Base-by-base conservation (phyloP, 2,113 vertebrate species). In the Stegastes partitus region DNA sequence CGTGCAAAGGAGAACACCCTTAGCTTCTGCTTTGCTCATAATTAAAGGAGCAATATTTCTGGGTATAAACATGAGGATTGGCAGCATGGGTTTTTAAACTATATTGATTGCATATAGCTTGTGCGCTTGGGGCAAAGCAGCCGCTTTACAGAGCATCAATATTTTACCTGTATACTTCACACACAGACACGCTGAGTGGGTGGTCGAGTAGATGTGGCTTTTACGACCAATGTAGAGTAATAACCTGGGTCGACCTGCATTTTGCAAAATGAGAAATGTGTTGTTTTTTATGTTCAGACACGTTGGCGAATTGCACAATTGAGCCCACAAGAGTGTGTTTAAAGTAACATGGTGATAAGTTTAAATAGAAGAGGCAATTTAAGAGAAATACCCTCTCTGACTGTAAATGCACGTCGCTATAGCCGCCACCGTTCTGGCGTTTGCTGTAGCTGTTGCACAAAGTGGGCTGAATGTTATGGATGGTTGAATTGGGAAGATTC, bases 21-120 rank as follows among this genome's bases (percentile, higher is more conserved):
- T 5, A 68, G 85, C 74, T 80, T 56, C 53, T 79, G 75, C 31
- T 77, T 73, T 54, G 71, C 82, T 57, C 54, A 75, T 90, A 90
- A 92, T 90, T 87, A 91, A 89, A 44, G 22, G 37, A 68, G 77
- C 81, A 57, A 81, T 86, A 84, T 85, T 81, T 91, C 83, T 86
- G 59, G 86, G 69, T 89, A 84, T 84, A 81, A 88, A 89, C 83
- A 75, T 59, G 71, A 77, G 64, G 64, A 87, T 88, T 87, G 69
- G 76, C 83, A 88, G 69, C 74, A 16, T 54, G 59, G 71, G 55
- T 76, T 88, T 91, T 86, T 62, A 87, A 89, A 81, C 26, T 39
- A 25, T 81, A 90, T 89, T 77, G 85, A 92, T 84, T 74, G 54
- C 51, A 55, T 74, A 72, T 81, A 19, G 66, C 67, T 73, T 83